phyloP scores from a whole-genome alignment of 53 echinoderm and acorn worm species.

The Mesocentrotus franciscanus region DNA sequence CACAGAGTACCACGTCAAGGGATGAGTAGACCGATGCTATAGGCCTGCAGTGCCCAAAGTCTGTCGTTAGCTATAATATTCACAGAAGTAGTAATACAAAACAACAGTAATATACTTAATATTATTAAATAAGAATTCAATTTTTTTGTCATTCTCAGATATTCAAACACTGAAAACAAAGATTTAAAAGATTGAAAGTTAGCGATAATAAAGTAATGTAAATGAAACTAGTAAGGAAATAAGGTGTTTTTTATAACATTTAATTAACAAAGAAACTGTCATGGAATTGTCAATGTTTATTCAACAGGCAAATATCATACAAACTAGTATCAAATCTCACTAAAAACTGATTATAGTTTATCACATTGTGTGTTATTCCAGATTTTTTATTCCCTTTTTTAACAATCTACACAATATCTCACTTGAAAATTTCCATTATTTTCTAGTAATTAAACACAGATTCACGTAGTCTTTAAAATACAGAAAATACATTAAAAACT shows the following conservation, averaged over 20 bases:
- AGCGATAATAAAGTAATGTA: too few relatives aligned
- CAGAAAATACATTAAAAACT: not conserved
- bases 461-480: not conserved
- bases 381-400: too few relatives aligned
- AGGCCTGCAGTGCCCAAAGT: constrained; percentile 79
- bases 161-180: not conserved
- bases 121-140: too few relatives aligned
- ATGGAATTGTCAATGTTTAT: not conserved
- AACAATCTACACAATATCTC: not conserved
- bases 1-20: constrained; percentile 73
- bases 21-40: constrained; percentile 74
- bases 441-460: not conserved
- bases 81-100: not conserved
- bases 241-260: too few relatives aligned
- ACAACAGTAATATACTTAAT: not conserved
- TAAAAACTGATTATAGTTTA: not conserved
- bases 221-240: too few relatives aligned
- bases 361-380: not conserved
- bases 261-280: not conserved
- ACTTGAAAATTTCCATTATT: not conserved
- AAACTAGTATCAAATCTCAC: not conserved
- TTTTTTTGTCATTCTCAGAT: too few relatives aligned
- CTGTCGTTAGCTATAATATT: constrained; percentile 71
- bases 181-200: too few relatives aligned
- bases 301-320: not conserved